Conservation (phyloP, 1,140 invertebrate species). For the Saccostrea cuccullata region DNA sequence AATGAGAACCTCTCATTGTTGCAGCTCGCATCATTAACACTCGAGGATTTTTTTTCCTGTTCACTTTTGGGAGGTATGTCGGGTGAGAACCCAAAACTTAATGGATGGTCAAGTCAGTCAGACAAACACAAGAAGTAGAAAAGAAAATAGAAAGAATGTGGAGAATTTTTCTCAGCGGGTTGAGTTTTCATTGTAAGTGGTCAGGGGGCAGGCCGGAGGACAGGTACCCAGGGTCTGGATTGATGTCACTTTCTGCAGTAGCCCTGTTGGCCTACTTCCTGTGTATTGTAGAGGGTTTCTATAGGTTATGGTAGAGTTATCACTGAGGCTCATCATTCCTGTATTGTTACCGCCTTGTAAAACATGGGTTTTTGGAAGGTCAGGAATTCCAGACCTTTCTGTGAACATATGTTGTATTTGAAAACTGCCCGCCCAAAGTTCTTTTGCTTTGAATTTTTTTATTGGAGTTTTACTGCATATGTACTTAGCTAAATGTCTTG, state of each 20-base stretch:
- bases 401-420: conserved; percentile 16
- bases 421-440: conserved; percentile 4
- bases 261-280: background rate
- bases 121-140: background rate
- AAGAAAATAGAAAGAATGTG: conserved; percentile 7
- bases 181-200: conserved; percentile 19
- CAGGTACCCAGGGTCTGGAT: background rate
- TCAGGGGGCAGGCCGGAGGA: background rate
- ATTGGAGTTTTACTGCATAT: too few relatives aligned
- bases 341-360: conserved; percentile 9
- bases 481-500: too few relatives aligned
- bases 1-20: background rate
- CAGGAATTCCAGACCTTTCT: background rate
- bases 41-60: background rate
- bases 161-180: conserved; percentile 26
- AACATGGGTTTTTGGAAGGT: conserved; percentile 28
- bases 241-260: conserved; percentile 29
- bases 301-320: background rate
- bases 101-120: conserved; percentile 19
- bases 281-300: conserved; percentile 2
- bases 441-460: background rate
- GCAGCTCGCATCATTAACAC: conserved; percentile 9
- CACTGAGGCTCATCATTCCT: background rate
- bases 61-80: background rate
- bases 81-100: background rate